These are phyloP conservation scores for Montifringilla adamsi DNA, from an alignment of 2,113 vertebrate genomes.

Conservation along the genomic window DNA sequence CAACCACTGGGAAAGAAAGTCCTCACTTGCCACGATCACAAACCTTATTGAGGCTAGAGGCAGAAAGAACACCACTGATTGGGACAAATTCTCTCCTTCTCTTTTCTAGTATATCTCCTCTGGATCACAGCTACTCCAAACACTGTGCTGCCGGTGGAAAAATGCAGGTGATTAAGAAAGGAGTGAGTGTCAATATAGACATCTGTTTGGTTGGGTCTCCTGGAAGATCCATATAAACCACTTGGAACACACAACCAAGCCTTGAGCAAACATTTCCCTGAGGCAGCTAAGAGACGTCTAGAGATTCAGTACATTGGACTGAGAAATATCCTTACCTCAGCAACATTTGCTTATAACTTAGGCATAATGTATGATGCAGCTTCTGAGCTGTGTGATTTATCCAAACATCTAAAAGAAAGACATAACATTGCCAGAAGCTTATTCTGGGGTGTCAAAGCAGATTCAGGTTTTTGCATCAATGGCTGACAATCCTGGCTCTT, in stretches of 20 bases:
- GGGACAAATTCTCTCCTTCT: background rate
- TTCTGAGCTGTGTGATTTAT: conserved; percentile 65
- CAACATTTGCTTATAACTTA: conserved; percentile 71
- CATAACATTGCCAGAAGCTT: conserved; percentile 75
- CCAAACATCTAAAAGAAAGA: conserved; percentile 75
- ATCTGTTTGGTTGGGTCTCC: conserved; percentile 31
- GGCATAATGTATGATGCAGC: conserved; percentile 56
- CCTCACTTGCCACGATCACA: background rate
- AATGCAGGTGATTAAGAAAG: background rate
- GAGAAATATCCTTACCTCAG: conserved; percentile 65
- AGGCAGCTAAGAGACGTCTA: conserved; percentile 38
- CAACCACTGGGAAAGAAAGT: background rate
- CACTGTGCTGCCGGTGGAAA: background rate
- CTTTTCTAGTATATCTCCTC: background rate
- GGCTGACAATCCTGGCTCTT: conserved; percentile 71
- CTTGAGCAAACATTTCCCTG: conserved; percentile 53
- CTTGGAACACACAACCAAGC: conserved; percentile 12
- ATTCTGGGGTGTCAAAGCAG: conserved; percentile 72
- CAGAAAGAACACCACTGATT: background rate
- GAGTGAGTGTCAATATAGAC: background rate
- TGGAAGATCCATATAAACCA: conserved; percentile 11
- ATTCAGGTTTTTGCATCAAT: conserved; percentile 70
- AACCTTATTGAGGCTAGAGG: background rate
- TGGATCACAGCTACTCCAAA: background rate
- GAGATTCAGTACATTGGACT: conserved; percentile 41